Base-by-base conservation (phyloP, 2,797 vertebrate species). In the Odontamblyopus lacepedii region DNA sequence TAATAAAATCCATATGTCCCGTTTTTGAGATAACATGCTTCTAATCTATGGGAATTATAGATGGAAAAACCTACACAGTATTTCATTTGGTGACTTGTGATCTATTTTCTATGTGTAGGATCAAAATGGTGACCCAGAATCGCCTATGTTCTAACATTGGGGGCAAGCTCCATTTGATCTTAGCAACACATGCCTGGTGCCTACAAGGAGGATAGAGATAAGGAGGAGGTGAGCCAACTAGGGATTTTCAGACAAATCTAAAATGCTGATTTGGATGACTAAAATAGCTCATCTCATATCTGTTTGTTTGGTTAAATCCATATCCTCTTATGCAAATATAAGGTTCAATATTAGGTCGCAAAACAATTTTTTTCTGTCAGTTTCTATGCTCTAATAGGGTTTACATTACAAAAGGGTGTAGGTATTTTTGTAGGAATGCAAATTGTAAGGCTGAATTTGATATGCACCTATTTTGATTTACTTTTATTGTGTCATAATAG, bases 41-140 rank as follows among this genome's bases (percentile, higher is more conserved):
- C 4, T 87, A 87, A 88, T 93, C 87, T 78, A 67, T 44, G 29
- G 79, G 86, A 85, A 85, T 83, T 81, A 76, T 78, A 67, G 74
- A 57, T 81, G 48, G 13, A 81, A 60, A 32, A 27, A 75, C 63
- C 63, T 72, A 71, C 80, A 82, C 73, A 9, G 41, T 75, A 70
- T 76, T 32, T 0, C 30, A 82, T 84, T 67, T 41, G 61, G 41
- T 3, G 55, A 65, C 19, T 48, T 81, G 48, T 29, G 6, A 62
- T 61, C 18, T 57, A 48, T 77, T 64, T 60, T 1, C 4, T 29
- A 1, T 50, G 57, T 50, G 16, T 44, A 29, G 41, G 9, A 41
- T 70, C 72, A 62, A 59, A 83, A 67, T 72, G 23, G 55, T 71
- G 74, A 76, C 68, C 80, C 60, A 61, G 30, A 38, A 26, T 67